Evolutionary conservation across 2,888 invertebrate genomes (phyloP), one percentile per base, ranked within the genome.

Genomic region (Campaea margaritaria): DNA sequence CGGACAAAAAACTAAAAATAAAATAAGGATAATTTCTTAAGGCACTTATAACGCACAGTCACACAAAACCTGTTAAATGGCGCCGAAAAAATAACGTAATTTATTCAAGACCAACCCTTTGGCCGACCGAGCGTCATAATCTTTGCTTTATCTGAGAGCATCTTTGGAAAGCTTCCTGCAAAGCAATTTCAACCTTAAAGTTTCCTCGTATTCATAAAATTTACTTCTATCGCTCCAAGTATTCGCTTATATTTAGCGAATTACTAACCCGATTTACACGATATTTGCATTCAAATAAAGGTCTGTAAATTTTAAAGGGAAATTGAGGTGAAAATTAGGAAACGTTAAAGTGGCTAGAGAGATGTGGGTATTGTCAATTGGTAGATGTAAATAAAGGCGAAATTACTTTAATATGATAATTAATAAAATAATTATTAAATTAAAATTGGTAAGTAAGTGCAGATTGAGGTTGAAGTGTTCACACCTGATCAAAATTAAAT

Each of bases 71-170:
- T 70, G 74, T 70, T 67, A 74, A 72, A 75, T 55, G 72, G 74
- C 74, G 75, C 72, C 71, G 75, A 66, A 76, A 79, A 80, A 80
- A 77, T 78, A 77, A 82, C 82, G 84, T 76, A 82, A 83, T 78
- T 74, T 81, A 82, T 83, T 81, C 80, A 73, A 73, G 73, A 74
- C 73, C 73, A 75, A 72, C 74, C 77, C 81, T 76, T 75, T 72
- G 67, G 49, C 65, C 65, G 67, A 69, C 72, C 68, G 62, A 68
- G 76, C 75, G 73, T 76, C 75, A 78, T 80, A 84, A 83, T 82
- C 79, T 70, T 62, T n/a, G 11, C 72, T 75, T 79, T 78, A 80
- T 81, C 78, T 68, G 67, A 64, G 67, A 62, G 43, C 68, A 72
- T 73, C 75, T 74, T 45, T 45, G 3, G 31, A 46, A 48, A 58